Base-by-base conservation (phyloP, 2,888 invertebrate genomes). In the Perizoma affinitatum region DNA sequence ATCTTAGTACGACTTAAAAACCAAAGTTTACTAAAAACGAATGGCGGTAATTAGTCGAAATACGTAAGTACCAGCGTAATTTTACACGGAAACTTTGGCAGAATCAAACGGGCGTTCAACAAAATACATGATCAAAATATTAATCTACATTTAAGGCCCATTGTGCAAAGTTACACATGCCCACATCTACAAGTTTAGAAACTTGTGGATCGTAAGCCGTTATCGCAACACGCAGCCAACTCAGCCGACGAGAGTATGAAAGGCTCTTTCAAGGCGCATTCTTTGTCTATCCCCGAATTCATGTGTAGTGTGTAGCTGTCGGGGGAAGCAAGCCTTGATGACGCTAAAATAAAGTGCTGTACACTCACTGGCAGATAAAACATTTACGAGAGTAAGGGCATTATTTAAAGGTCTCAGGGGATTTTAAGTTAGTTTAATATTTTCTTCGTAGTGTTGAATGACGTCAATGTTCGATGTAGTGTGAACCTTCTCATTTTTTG, bases 201-300 rank as follows among this genome's bases (percentile, higher is more conserved):
- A 65, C 50, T 61, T 63, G 73, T 75, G 78, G 74, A 72, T 78
- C 74, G 74, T 83, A 81, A 76, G 72, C 75, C 73, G 84, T 82
- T 85, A 84, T 85, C 85, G 74, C 74, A 72, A 70, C 71, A 73
- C 71, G 75, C 81, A 80, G 79, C 65, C 75, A 75, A 74, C 79
- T 76, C 64, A 65, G 70, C 71, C 42, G 54, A 52, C 53, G 66
- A 68, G 75, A 75, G 80, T 78, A 82, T 83, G 82, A 80, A 84
- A 83, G 74, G 80, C 79, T 82, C 83, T 86, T 84, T 84, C 84
- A 85, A 78, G 75, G 79, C 73, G 73, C 79, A 71, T 74, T 82
- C 86, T 85, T 84, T 85, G 84, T 84, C 80, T 85, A 80, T 79
- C 78, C 80, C 84, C 84, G 80, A 85, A 85, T 83, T 84, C 83